These are phyloP conservation scores for Muricea muricata DNA, from an alignment of 92 coral and sea anemone genomes.

Conservation along the genomic window DNA sequence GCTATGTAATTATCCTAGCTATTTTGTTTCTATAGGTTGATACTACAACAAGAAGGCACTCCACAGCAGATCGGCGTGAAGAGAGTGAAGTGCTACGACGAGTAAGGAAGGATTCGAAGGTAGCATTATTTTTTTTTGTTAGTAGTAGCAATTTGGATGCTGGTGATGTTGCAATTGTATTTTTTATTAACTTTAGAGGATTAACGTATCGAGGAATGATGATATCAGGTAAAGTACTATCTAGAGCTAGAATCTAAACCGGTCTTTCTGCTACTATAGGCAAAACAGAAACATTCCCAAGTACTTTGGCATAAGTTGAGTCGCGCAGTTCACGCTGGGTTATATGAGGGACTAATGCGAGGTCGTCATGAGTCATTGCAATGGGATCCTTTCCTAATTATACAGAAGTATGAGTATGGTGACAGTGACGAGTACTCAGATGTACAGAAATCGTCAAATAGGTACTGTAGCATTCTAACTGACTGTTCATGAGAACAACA, in stretches of 20 bases:
- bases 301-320: slow-evolving; percentile 31
- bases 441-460: neutral
- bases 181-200: too few relatives aligned
- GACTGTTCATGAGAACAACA: too few relatives aligned
- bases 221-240: too few relatives aligned
- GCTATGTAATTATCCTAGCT: too few relatives aligned
- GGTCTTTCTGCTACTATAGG: neutral
- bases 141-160: too few relatives aligned
- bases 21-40: neutral
- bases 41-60: neutral
- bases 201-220: too few relatives aligned
- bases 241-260: neutral
- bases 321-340: slow-evolving; percentile 38
- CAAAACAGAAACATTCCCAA: slow-evolving; percentile 7
- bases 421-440: slow-evolving; percentile 11
- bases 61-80: neutral
- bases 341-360: neutral
- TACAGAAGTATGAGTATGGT: slow-evolving; percentile 31
- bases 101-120: slow-evolving; percentile 32
- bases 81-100: neutral
- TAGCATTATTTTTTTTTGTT: neutral
- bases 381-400: slow-evolving; percentile 38
- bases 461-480: neutral
- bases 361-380: slow-evolving; percentile 18
- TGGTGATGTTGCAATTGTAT: neutral